These are phyloP conservation scores for Steinernema khuongi DNA, from an alignment of 1,140 invertebrate species.

Conservation along the genomic window DNA sequence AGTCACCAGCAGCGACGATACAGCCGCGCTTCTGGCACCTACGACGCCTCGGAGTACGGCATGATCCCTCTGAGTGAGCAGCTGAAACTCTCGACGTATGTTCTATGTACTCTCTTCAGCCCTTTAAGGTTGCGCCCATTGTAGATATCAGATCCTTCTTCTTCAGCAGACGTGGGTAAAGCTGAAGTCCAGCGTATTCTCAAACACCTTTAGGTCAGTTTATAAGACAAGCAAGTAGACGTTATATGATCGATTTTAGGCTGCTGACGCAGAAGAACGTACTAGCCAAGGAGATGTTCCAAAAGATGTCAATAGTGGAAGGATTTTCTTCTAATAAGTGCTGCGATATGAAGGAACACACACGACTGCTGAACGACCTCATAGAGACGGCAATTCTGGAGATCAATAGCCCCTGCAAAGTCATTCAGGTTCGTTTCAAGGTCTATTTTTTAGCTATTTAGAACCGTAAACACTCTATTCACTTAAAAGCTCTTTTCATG, in stretches of 20 bases:
- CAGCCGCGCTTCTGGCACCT: neutral
- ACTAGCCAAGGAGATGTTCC: slow-evolving; percentile 30
- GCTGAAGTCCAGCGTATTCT: neutral
- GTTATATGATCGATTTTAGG: neutral
- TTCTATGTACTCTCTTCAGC: neutral
- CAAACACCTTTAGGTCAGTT: neutral
- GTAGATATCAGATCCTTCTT: slow-evolving; percentile 1
- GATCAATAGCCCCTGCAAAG: neutral
- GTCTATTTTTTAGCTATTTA: neutral
- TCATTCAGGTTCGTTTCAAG: slow-evolving; percentile 2
- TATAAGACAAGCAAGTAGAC: neutral
- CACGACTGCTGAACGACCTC: slow-evolving; percentile 17
- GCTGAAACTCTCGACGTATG: neutral
- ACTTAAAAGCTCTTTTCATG: too few species aligned
- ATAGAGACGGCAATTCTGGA: neutral
- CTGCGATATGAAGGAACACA: slow-evolving; percentile 31
- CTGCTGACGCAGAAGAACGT: neutral
- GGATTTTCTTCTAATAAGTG: slow-evolving; percentile 30
- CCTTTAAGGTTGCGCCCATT: neutral
- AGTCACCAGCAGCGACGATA: neutral
- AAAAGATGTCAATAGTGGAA: slow-evolving; percentile 42
- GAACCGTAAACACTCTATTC: neutral
- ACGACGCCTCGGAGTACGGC: neutral
- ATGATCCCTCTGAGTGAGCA: neutral
- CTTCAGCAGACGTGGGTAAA: slow-evolving; percentile 2